Evolutionary conservation across 2,888 invertebrate species (phyloP).

Genomic region (Synanthedon tipuliformis): DNA sequence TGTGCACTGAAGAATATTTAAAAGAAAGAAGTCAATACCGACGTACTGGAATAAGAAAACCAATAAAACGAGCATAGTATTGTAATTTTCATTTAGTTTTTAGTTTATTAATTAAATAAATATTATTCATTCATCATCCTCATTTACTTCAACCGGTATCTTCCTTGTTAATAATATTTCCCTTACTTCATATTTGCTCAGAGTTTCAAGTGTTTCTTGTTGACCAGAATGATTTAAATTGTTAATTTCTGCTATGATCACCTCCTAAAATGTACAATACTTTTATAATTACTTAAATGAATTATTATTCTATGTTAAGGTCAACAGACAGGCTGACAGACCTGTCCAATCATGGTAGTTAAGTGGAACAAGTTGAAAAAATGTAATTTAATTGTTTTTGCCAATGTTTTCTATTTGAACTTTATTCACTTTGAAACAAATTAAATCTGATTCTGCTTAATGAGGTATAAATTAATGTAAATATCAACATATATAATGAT

Average conservation of each 20-base stretch:
- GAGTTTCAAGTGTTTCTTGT: conserved; percentile 49
- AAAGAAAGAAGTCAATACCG: conserved; percentile 84
- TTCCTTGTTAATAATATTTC: conserved; percentile 75
- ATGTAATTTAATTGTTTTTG: too few species aligned
- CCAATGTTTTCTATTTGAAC: too few species aligned
- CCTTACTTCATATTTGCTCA: conserved; percentile 70
- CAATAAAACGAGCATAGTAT: conserved; percentile 53
- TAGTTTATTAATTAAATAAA: conserved; percentile 29
- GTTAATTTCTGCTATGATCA: conserved; percentile 74
- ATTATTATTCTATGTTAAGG: not conserved
- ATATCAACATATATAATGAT: too few species aligned
- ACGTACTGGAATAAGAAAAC: conserved; percentile 79
- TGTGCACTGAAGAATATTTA: conserved; percentile 84
- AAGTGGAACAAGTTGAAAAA: too few species aligned
- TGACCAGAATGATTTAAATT: conserved; percentile 23
- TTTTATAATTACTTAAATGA: not conserved
- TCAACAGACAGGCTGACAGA: too few species aligned
- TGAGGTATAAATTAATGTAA: too few species aligned
- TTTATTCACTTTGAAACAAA: too few species aligned
- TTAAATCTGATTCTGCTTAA: too few species aligned
- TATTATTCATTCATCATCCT: conserved; percentile 36
- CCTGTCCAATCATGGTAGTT: too few species aligned
- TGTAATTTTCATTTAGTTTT: conserved; percentile 9
- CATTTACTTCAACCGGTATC: conserved; percentile 50
- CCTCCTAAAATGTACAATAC: conserved; percentile 63